Evolutionary conservation across 2,797 vertebrate genomes (phyloP), one percentile per base, ranked within the genome.

Genomic region (Enteromius paludinosus): DNA sequence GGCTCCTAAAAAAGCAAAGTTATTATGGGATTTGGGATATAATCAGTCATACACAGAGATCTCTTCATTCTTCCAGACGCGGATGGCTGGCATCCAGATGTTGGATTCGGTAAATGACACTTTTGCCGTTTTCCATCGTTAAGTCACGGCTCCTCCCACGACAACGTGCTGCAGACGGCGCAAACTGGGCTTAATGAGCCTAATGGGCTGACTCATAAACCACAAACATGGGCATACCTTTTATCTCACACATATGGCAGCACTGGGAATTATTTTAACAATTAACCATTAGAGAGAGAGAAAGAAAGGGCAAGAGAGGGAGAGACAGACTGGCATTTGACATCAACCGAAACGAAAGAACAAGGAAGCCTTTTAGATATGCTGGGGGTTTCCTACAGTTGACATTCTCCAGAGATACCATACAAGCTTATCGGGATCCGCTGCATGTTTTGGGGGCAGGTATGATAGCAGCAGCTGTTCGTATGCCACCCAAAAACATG

Each of bases 21-120:
- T 66, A 25, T 66, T 66, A 38, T 66, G 18, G 45, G 59, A 65
- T 65, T 35, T n/a, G 1, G 35, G 45, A 82, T 75, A 66, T 28
- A 74, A 43, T 74, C 59, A 65, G 43, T 56, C 23, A 43, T 81
- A 11, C 20, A 49, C 59, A 65, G 54, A 38, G 20, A 65, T 68
- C 49, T 47, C 52, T 59, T 69, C 25, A 18, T 77, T 61, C 35
- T 14, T 70, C 49, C 49, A 33, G 72, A 45, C 45, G 49, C 1
- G 3, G 12, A 68, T 41, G 84, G 18, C 30, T 83, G 85, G 81
- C 66, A 9, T 86, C 74, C 91, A 91, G 89, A 89, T 90, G 91
- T 87, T 82, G 82, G 54, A 78, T 2, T 59, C 54, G 59, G 71
- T 54, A 52, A 72, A 69, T 65, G 17, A 65, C 54, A 56, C 86